These are phyloP conservation scores for Falco biarmicus DNA, from an alignment of 2,797 vertebrate genomes.

Conservation along the genomic window DNA sequence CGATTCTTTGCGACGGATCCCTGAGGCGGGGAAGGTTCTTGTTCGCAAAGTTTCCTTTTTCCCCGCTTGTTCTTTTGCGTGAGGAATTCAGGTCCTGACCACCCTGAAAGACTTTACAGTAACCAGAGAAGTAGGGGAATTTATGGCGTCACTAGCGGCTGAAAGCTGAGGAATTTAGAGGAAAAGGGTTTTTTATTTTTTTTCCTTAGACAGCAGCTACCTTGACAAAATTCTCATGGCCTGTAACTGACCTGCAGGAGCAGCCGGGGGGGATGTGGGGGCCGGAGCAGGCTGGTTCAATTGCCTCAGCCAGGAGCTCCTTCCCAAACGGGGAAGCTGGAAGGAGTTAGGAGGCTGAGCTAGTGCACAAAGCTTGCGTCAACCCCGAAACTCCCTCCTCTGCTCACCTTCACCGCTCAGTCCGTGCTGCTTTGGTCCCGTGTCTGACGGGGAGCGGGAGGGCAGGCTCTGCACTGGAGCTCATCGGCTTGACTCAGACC, in stretches of 20 bases:
- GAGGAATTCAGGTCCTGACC: slow-evolving; percentile 34
- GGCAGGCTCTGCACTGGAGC: background rate
- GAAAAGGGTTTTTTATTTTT: background rate
- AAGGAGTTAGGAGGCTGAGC: background rate
- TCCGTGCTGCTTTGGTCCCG: background rate
- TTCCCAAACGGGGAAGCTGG: background rate
- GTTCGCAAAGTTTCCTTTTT: background rate
- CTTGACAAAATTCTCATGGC: slow-evolving; percentile 30
- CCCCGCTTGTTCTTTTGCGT: background rate
- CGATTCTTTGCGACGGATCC: background rate
- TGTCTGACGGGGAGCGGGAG: background rate
- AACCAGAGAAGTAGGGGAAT: slow-evolving; percentile 55
- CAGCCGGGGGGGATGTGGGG: fast-evolving
- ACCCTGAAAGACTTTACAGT: slow-evolving; percentile 41
- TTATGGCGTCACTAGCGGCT: background rate
- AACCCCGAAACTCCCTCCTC: background rate
- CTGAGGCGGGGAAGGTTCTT: background rate
- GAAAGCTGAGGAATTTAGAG: slow-evolving; percentile 23
- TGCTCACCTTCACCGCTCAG: background rate
- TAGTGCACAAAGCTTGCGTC: background rate
- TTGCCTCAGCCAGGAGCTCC: background rate
- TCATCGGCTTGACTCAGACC: background rate
- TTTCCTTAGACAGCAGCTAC: background rate
- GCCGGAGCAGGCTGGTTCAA: background rate
- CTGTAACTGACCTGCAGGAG: background rate